A percentile compares a stretch with the other conserved stretches of the same genome.
Evolutionary conservation across 2,888 invertebrate genomes (phyloP).

Genomic region (Zygothrica quintamaculata): DNA sequence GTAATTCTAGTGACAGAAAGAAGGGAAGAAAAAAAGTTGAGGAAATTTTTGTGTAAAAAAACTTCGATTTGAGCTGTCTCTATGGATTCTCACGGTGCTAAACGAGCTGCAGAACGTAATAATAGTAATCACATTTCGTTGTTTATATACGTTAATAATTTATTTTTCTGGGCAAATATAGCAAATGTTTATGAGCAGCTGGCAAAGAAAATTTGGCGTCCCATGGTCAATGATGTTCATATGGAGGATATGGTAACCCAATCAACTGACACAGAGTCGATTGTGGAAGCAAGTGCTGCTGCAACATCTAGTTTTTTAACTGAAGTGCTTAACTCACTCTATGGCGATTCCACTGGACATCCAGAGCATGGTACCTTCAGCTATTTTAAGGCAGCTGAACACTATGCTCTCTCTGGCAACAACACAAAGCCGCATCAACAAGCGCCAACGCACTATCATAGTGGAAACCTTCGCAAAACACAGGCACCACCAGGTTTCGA

Average conservation of each 20-base stretch:
- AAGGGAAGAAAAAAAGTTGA: neutral
- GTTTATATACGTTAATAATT: neutral
- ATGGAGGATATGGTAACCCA: constrained; percentile 7
- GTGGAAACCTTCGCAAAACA: neutral
- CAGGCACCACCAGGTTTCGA: constrained; percentile 52
- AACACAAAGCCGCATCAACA: constrained; percentile 58
- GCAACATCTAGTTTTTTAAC: constrained; percentile 23
- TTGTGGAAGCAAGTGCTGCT: neutral
- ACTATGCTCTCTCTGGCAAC: constrained; percentile 77
- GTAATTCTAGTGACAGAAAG: neutral
- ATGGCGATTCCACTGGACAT: constrained; percentile 65
- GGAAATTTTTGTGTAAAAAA: neutral
- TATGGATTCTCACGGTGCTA: constrained; percentile 39
- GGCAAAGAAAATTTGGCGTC: constrained; percentile 57
- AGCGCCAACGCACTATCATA: constrained; percentile 18
- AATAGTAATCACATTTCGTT: neutral
- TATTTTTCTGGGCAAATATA: constrained; percentile 13
- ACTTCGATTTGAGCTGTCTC: neutral
- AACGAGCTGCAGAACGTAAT: constrained; percentile 34
- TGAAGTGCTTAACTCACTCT: constrained; percentile 79
- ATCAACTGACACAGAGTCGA: neutral
- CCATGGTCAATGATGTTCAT: constrained; percentile 27
- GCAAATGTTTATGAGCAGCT: constrained; percentile 42
- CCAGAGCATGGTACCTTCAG: constrained; percentile 68
- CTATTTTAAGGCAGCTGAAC: constrained; percentile 80